Evolutionary conservation across 2,113 vertebrate species (phyloP).

Genomic region (Aphyosemion australe): DNA sequence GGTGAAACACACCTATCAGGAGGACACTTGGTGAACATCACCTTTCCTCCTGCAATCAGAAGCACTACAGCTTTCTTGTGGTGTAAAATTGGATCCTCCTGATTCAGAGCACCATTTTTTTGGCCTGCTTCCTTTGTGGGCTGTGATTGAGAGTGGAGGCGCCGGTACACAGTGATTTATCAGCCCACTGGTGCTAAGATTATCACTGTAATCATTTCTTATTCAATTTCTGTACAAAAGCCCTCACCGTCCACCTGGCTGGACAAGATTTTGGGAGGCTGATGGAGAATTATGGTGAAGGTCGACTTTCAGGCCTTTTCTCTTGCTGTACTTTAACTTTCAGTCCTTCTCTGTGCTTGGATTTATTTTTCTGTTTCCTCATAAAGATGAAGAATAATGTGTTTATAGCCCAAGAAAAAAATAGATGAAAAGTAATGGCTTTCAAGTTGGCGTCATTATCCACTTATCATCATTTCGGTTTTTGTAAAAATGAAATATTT

Average conservation of each 20-base stretch:
- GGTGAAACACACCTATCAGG: too few species aligned
- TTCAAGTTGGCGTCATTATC: too few species aligned
- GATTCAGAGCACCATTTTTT: constrained; percentile 51
- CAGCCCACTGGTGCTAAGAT: constrained; percentile 51
- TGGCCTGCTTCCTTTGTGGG: constrained; percentile 46
- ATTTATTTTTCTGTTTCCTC: constrained; percentile 4
- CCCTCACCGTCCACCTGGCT: constrained; percentile 43
- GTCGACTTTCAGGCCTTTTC: constrained; percentile 15
- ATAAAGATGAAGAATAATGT: neutral
- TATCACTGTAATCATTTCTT: constrained; percentile 69
- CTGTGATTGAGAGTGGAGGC: constrained; percentile 59
- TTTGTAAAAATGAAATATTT: too few species aligned
- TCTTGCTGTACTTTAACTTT: neutral
- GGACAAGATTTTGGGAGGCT: constrained; percentile 29
- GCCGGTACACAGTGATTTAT: constrained; percentile 57
- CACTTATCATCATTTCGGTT: too few species aligned
- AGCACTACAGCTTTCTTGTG: constrained; percentile 18
- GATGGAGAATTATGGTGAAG: constrained; percentile 41
- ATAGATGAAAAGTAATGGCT: too few species aligned
- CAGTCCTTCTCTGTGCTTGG: constrained; percentile 9
- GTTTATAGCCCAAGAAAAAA: too few species aligned
- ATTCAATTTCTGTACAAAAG: constrained; percentile 65
- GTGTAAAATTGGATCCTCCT: constrained; percentile 51
- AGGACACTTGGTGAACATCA: neutral
- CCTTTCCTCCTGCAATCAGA: constrained; percentile 30